Evolutionary conservation across 2,113 vertebrate species (phyloP).

Genomic region (Raphicerus campestris): DNA sequence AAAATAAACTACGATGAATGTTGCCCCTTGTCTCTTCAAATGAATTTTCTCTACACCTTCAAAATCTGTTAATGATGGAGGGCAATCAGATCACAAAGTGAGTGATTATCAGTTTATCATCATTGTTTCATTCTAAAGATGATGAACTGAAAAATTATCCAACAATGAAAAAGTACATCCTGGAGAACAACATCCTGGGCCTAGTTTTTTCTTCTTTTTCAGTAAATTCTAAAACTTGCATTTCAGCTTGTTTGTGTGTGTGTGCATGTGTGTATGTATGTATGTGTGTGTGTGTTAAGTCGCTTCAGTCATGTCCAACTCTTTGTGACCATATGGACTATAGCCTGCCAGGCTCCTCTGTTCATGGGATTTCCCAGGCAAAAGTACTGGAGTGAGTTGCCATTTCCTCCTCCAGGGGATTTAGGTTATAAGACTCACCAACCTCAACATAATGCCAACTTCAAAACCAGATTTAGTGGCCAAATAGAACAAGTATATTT

Average conservation of each 20-base stretch:
- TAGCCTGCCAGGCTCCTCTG: background rate
- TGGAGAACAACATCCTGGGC: background rate
- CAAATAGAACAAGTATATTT: background rate
- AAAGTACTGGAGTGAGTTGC: background rate
- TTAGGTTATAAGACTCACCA: background rate
- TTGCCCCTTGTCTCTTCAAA: background rate
- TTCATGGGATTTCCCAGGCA: background rate
- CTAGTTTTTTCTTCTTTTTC: too few species aligned
- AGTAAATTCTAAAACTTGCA: background rate
- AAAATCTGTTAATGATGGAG: background rate
- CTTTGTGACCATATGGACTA: background rate
- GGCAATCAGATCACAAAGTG: background rate
- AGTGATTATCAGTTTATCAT: background rate
- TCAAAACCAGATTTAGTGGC: background rate
- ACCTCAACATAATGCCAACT: background rate
- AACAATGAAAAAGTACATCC: background rate
- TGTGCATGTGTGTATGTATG: background rate
- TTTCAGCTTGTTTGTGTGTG: background rate
- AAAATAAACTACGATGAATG: background rate
- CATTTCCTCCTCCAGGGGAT: background rate
- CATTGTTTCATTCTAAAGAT: background rate
- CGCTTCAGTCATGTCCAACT: background rate
- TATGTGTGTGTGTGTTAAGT: background rate
- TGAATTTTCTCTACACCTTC: background rate
- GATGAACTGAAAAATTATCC: background rate